Conservation (phyloP, 30 jellyfish, hydroid and myxozoan species). For the Rhopilema esculentum region DNA sequence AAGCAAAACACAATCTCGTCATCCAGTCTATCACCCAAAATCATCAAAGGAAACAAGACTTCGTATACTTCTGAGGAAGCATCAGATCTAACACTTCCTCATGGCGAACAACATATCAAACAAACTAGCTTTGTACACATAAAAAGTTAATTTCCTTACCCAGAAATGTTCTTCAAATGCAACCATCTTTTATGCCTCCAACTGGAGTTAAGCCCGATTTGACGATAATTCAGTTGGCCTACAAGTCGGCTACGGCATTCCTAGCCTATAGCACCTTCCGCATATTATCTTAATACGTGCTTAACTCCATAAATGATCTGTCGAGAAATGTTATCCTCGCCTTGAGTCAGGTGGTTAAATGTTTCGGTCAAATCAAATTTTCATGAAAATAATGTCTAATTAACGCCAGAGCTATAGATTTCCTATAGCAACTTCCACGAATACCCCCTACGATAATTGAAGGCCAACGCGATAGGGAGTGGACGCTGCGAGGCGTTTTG, state of each 20-base stretch:
- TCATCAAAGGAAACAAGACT: neutral
- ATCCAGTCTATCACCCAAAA: neutral
- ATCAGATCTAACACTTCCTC: too few relatives aligned
- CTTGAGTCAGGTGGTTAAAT: neutral
- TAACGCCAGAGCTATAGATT: neutral
- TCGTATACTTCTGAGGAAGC: too few relatives aligned
- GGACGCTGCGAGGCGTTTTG: constrained; percentile 51
- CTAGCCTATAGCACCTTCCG: constrained; percentile 55
- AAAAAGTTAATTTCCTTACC: constrained; percentile 49
- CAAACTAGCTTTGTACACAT: neutral
- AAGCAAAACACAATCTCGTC: neutral
- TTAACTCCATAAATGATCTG: neutral
- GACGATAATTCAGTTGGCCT: constrained; percentile 48
- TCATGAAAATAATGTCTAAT: neutral
- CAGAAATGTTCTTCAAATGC: constrained; percentile 85
- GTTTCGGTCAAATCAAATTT: neutral
- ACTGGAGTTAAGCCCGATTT: neutral
- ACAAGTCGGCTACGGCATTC: constrained; percentile 23
- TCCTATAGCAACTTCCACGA: neutral
- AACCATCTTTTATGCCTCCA: constrained; percentile 31
- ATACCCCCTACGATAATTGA: neutral
- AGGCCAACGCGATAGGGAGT: neutral
- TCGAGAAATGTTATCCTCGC: neutral
- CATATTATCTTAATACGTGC: constrained; percentile 8
- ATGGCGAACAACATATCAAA: too few relatives aligned